phyloP scores from a whole-genome alignment of 2,797 vertebrate species.

The Myiothlypis chrysogaster region DNA sequence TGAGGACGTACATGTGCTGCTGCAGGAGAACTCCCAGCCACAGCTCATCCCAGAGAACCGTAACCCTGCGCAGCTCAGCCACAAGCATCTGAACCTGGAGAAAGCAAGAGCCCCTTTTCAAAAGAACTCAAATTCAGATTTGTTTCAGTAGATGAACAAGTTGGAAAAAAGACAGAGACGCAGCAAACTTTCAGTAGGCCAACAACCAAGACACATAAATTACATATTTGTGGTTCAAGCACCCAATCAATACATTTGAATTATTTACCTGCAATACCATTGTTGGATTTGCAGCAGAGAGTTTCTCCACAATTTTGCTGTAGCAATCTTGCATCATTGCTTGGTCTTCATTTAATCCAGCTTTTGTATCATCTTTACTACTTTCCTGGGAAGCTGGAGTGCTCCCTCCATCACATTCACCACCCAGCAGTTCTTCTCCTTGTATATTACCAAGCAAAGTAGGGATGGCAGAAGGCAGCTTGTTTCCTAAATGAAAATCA shows the following conservation, averaged over 20 bases:
- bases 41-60: slow-evolving; percentile 97
- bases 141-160: background rate
- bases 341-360: slow-evolving; percentile 92
- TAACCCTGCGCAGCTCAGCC: slow-evolving; percentile 93
- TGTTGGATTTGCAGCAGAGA: slow-evolving; percentile 93
- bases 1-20: slow-evolving; percentile 96
- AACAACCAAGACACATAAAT: background rate
- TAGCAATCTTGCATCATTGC: slow-evolving; percentile 99
- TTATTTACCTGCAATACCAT: slow-evolving; percentile 94
- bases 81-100: slow-evolving; percentile 95
- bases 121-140: background rate
- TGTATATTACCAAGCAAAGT: slow-evolving; percentile 94
- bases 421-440: slow-evolving; percentile 83
- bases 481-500: slow-evolving; percentile 80
- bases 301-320: slow-evolving; percentile 97
- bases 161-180: background rate
- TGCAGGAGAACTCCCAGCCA: slow-evolving; percentile 96
- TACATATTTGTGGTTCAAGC: rapidly evolving
- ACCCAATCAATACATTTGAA: background rate
- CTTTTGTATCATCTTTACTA: slow-evolving; percentile 82
- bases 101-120: background rate
- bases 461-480: slow-evolving; percentile 90
- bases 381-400: slow-evolving; percentile 84
- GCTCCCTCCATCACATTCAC: slow-evolving; percentile 85
- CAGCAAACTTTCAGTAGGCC: background rate